Percentiles rank a stretch among this genome's conserved stretches.
Evolutionary conservation across 1,140 invertebrate species (phyloP).

Genomic region (Latrodectus geometricus): DNA sequence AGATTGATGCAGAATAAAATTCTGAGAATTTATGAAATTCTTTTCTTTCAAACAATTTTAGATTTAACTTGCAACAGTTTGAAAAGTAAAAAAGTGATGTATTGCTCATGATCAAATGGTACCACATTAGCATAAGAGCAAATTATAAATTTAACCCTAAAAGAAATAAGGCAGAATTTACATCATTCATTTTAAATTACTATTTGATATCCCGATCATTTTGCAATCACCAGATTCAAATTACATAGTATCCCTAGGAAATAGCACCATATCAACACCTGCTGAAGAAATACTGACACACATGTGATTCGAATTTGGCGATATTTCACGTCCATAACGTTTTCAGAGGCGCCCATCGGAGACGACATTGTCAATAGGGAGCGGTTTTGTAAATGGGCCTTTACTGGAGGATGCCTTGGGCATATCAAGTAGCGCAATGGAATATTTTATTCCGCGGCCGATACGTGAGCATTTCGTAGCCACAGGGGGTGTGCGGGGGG

Average conservation of each 20-base stretch:
- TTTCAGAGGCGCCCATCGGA: conserved; percentile 3
- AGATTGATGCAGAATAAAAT: no score
- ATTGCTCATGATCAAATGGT: no score
- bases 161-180: no score
- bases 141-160: no score
- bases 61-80: no score
- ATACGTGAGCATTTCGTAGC: neutral
- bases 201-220: no score
- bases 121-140: no score
- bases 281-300: neutral
- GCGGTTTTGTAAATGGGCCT: conserved; percentile 27
- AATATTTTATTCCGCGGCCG: neutral
- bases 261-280: conserved; percentile 12
- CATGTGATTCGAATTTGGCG: neutral
- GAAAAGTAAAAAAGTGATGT: no score
- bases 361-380: conserved; percentile 21
- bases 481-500: neutral
- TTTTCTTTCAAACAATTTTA: no score
- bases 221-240: no score
- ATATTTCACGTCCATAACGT: conserved; percentile 27
- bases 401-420: conserved; percentile 15
- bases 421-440: conserved; percentile 12
- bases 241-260: neutral
- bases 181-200: no score
- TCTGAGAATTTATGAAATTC: no score